These are phyloP conservation scores for Phalanger gymnotis DNA, from an alignment of 2,797 vertebrate species.

Conservation along the genomic window DNA sequence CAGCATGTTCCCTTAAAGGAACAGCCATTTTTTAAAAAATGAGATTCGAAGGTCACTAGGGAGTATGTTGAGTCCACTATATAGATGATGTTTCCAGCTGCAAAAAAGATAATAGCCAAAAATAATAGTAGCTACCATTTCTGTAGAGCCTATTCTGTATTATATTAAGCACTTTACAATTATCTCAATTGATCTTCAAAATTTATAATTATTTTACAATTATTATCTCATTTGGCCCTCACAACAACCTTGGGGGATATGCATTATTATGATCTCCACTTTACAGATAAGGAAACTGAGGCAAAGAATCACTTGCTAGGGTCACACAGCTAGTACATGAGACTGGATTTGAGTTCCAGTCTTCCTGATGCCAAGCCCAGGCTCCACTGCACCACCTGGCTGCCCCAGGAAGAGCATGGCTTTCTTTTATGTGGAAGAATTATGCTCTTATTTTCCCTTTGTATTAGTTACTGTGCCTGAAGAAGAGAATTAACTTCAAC, in stretches of 20 bases:
- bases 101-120: neutral
- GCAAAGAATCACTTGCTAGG: neutral
- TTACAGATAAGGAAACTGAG: neutral
- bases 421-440: neutral
- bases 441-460: neutral
- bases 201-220: neutral
- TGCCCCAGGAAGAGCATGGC: neutral
- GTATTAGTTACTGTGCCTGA: neutral
- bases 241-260: neutral
- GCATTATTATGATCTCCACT: neutral
- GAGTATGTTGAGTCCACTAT: slow-evolving; percentile 64
- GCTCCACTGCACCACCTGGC: neutral
- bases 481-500: neutral
- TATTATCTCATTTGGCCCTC: neutral
- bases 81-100: slow-evolving; percentile 53
- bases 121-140: neutral
- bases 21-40: slow-evolving; percentile 32
- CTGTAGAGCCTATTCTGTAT: neutral
- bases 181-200: neutral
- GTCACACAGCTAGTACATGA: neutral
- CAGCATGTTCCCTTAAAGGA: slow-evolving; percentile 63
- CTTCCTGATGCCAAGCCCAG: neutral
- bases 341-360: neutral
- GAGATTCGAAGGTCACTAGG: slow-evolving; percentile 61
- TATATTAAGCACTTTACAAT: neutral